Conservation (phyloP, 2,113 vertebrate species). For the Corvus hawaiiensis region DNA sequence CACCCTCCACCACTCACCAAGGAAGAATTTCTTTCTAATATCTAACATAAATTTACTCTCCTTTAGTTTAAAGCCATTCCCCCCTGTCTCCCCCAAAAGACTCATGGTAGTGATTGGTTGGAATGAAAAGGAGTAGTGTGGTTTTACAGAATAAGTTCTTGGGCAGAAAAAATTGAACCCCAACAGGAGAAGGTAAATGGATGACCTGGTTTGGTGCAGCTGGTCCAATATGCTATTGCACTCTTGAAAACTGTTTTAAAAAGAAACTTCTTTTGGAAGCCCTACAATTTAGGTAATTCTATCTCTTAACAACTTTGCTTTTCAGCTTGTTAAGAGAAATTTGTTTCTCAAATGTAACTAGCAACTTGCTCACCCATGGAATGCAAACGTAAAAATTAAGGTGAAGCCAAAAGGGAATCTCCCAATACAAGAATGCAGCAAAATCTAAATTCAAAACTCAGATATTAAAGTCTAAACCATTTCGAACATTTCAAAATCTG, state of each 20-base stretch:
- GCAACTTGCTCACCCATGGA: neutral
- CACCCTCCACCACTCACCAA: neutral
- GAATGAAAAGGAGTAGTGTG: neutral
- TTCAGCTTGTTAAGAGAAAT: neutral
- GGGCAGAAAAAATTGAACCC: neutral
- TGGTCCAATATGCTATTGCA: neutral
- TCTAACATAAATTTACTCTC: neutral
- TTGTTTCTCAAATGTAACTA: neutral
- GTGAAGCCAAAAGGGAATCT: neutral
- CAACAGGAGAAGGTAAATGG: neutral
- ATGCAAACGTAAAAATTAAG: neutral
- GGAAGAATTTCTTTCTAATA: neutral
- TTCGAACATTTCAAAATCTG: neutral
- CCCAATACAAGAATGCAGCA: neutral
- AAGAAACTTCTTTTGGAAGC: neutral
- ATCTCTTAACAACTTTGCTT: neutral
- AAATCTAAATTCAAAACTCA: neutral
- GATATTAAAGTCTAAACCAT: neutral
- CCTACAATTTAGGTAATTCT: neutral
- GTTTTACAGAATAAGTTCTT: neutral
- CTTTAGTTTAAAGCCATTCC: neutral
- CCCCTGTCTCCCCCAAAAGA: neutral
- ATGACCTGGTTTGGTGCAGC: neutral
- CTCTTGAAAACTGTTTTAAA: neutral
- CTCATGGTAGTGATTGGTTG: rapidly evolving